phyloP scores from a whole-genome alignment of 2,113 vertebrate genomes.

The Amblyopsis rosae region DNA sequence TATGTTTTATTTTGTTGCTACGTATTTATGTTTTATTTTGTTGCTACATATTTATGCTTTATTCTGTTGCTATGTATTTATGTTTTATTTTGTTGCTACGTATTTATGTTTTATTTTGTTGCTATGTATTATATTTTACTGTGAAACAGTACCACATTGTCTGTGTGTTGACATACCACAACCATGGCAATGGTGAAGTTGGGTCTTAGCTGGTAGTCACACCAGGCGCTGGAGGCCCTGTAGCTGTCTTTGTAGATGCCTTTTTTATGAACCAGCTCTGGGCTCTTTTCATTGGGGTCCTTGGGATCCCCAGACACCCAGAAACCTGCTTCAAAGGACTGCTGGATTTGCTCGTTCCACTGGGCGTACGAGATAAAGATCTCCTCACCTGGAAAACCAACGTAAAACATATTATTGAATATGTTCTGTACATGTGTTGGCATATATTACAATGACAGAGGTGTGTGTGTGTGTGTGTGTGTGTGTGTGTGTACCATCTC shows the following conservation, averaged over 20 bases:
- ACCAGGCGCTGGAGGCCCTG: constrained; percentile 93
- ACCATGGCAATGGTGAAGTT: constrained; percentile 96
- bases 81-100: too few relatives aligned
- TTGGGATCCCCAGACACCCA: constrained; percentile 85
- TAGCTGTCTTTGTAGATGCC: constrained; percentile 94
- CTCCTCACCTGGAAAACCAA: constrained; percentile 51
- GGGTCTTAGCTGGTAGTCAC: constrained; percentile 96
- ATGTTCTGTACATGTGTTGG: background rate
- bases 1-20: too few relatives aligned
- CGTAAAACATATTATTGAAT: background rate
- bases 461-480: background rate
- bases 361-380: constrained; percentile 81
- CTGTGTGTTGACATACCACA: constrained; percentile 79
- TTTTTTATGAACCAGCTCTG: constrained; percentile 91
- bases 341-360: constrained; percentile 89
- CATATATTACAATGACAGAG: background rate
- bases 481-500: constrained; percentile 78
- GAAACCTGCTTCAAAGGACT: constrained; percentile 86
- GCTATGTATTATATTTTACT: too few relatives aligned
- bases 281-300: constrained; percentile 84
- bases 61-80: too few relatives aligned
- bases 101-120: too few relatives aligned
- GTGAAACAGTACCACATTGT: too few relatives aligned
- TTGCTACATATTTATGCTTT: too few relatives aligned
- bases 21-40: too few relatives aligned